Conservation (phyloP, 2,888 invertebrate genomes). For the Caenorhabditis japonica region DNA sequence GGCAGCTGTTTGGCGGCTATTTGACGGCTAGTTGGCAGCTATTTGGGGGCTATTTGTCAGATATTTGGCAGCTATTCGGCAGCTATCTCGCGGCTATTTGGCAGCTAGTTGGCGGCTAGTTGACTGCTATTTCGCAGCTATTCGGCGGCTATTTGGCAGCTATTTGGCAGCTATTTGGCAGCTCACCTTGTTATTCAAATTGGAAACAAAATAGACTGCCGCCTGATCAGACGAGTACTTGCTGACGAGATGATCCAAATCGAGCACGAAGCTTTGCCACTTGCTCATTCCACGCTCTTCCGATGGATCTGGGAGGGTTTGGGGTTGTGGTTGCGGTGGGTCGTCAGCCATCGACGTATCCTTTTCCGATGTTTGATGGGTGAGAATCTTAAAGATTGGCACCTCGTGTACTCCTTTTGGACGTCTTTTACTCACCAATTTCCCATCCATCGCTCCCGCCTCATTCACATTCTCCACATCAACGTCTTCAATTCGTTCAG, state of each 20-base stretch:
- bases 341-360: conserved; percentile 16
- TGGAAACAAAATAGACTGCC: conserved; percentile 69
- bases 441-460: conserved; percentile 26
- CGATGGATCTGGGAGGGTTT: conserved; percentile 5
- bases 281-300: conserved; percentile 48
- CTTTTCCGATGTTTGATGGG: conserved; percentile 10
- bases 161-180: no score
- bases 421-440: not conserved
- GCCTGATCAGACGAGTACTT: conserved; percentile 71
- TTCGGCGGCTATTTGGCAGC: no score
- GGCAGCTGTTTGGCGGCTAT: no score
- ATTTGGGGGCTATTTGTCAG: no score
- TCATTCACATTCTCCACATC: conserved; percentile 58
- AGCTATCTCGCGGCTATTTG: no score
- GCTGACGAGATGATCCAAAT: conserved; percentile 69
- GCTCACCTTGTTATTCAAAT: conserved; percentile 57
- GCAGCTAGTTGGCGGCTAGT: no score
- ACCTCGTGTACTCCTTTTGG: not conserved
- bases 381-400: conserved; percentile 1
- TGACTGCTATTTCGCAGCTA: no score
- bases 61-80: no score
- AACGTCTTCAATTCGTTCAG: conserved; percentile 51
- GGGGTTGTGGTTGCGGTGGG: not conserved
- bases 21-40: no score
- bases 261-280: conserved; percentile 61